Evolutionary conservation across 2,888 invertebrate species (phyloP).

Genomic region (Drosophila cognata): DNA sequence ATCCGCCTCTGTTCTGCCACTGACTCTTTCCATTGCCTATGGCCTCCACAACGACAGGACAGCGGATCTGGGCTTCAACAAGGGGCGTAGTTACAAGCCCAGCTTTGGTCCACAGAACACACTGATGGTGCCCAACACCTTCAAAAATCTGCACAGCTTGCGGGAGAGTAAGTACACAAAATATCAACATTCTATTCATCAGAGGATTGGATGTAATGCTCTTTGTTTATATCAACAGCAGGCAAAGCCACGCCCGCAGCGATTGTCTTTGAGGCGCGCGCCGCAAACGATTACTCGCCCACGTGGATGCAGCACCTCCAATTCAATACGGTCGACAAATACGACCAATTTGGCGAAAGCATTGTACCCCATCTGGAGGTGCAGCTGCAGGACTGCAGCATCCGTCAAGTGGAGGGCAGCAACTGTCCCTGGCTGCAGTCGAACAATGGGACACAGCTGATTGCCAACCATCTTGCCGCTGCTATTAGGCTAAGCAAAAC

Average conservation of each 20-base stretch:
- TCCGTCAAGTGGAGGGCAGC: slow-evolving; percentile 86
- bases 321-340: slow-evolving; percentile 73
- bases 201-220: neutral
- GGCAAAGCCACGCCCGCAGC: slow-evolving; percentile 45
- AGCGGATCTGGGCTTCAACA: slow-evolving; percentile 87
- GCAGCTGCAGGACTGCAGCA: slow-evolving; percentile 87
- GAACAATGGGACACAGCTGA: slow-evolving; percentile 82
- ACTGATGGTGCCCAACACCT: slow-evolving; percentile 86
- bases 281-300: slow-evolving; percentile 74
- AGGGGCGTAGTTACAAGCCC: slow-evolving; percentile 89
- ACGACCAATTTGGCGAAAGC: slow-evolving; percentile 85
- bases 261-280: slow-evolving; percentile 73
- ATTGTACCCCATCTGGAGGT: slow-evolving; percentile 88
- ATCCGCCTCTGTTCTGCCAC: slow-evolving; percentile 84
- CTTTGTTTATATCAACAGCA: slow-evolving; percentile 12
- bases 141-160: slow-evolving; percentile 55
- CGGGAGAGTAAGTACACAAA: slow-evolving; percentile 45
- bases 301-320: slow-evolving; percentile 77
- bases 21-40: slow-evolving; percentile 79
- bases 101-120: slow-evolving; percentile 91
- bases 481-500: slow-evolving; percentile 84
- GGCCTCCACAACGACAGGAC: slow-evolving; percentile 84
- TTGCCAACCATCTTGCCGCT: slow-evolving; percentile 87
- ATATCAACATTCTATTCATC: neutral
- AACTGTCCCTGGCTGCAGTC: slow-evolving; percentile 83